A percentile compares a stretch with the other conserved stretches of the same genome.
phyloP scores from a whole-genome alignment of 1,140 invertebrate genomes.

The Nasonia giraulti region DNA sequence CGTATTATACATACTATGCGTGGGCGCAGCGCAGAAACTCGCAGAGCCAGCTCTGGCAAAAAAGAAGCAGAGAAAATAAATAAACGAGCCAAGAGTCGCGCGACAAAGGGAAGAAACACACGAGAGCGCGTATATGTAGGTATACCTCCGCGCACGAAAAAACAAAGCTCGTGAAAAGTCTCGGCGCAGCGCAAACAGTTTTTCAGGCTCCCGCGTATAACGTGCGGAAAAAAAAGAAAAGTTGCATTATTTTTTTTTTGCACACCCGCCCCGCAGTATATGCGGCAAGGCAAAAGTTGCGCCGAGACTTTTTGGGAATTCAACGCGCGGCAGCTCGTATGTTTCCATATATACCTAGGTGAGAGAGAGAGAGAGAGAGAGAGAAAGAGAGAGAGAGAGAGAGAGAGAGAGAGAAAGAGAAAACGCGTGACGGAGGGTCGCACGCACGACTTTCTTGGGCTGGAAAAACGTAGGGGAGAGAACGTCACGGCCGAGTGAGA shows the following conservation, averaged over 20 bases:
- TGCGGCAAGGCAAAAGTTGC: slow-evolving; percentile 44
- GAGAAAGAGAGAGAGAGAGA: slow-evolving; percentile 17
- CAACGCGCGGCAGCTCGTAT: slow-evolving; percentile 55
- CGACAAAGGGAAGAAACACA: slow-evolving; percentile 41
- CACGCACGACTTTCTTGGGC: slow-evolving; percentile 11
- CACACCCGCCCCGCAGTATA: no score
- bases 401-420: not conserved
- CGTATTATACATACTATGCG: no score
- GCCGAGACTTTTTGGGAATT: slow-evolving; percentile 59
- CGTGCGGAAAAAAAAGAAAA: slow-evolving; percentile 17
- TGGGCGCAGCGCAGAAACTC: not conserved
- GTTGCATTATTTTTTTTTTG: slow-evolving; percentile 6
- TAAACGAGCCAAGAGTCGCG: slow-evolving; percentile 32
- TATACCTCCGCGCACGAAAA: slow-evolving; percentile 9
- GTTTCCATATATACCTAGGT: slow-evolving; percentile 61
- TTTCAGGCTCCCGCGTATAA: not conserved
- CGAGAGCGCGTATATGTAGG: no score
- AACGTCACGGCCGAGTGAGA: slow-evolving; percentile 57
- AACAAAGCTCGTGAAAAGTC: slow-evolving; percentile 43
- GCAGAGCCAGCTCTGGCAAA: not conserved
- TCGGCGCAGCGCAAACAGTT: slow-evolving; percentile 41
- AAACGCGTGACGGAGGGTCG: slow-evolving; percentile 56
- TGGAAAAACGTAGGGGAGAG: slow-evolving; percentile 31
- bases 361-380: slow-evolving; percentile 16
- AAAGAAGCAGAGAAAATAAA: not conserved